phyloP scores from a whole-genome alignment of 2,113 vertebrate species.

The Scophthalmus maximus region DNA sequence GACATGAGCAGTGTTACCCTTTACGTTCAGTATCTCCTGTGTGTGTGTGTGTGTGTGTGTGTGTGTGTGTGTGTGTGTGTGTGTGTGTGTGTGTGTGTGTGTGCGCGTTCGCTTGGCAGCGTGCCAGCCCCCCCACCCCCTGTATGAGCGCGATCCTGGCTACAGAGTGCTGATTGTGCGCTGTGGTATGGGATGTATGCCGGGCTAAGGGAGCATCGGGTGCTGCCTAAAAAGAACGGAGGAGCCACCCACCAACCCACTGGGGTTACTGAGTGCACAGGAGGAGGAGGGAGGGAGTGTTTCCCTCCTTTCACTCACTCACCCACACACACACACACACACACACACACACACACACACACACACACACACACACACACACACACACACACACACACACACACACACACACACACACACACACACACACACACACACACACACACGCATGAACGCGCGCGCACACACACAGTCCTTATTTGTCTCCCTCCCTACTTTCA shows the following conservation, averaged over 20 bases:
- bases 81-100: constrained; percentile 8
- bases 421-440: constrained; percentile 4
- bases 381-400: too few relatives aligned
- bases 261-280: constrained; percentile 74
- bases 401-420: constrained; percentile 11
- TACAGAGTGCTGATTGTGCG: constrained; percentile 75
- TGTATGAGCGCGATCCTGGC: constrained; percentile 46
- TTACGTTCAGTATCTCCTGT: neutral
- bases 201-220: constrained; percentile 29
- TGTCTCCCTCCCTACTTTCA: constrained; percentile 42
- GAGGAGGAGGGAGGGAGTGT: constrained; percentile 34
- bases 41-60: constrained; percentile 7
- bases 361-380: constrained; percentile 6
- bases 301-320: constrained; percentile 62
- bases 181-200: constrained; percentile 74
- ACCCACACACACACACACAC: constrained; percentile 12
- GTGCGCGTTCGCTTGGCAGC: constrained; percentile 32
- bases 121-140: constrained; percentile 28
- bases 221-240: constrained; percentile 49
- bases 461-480: constrained; percentile 55
- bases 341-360: constrained; percentile 1
- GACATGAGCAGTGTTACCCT: neutral
- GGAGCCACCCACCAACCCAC: constrained; percentile 64
- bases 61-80: constrained; percentile 13
- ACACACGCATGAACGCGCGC: too few relatives aligned